Conservation (phyloP, 1,140 invertebrate genomes). For the Anastatus disparis region DNA sequence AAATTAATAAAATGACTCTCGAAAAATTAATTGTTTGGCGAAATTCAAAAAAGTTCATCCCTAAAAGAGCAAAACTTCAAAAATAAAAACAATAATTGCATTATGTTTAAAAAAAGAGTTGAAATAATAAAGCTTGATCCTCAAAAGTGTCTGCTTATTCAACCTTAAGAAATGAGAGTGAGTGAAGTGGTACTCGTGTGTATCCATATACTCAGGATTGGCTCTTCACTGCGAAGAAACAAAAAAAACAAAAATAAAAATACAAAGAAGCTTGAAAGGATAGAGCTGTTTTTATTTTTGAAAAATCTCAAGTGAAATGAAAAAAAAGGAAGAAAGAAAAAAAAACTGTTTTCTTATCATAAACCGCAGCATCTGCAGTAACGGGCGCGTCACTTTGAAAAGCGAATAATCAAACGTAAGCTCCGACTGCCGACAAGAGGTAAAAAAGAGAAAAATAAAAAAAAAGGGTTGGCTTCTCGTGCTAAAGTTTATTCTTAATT, state of each 20-base stretch:
- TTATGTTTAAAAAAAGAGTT: too few species aligned
- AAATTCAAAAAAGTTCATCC: too few species aligned
- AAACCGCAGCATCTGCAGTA: too few species aligned
- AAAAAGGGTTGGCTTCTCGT: neutral
- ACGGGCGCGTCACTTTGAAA: neutral
- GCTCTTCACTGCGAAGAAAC: neutral
- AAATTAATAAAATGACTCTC: too few species aligned
- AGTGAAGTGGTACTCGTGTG: slow-evolving; percentile 5
- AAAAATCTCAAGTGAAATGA: neutral
- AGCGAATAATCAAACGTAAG: slow-evolving; percentile 4
- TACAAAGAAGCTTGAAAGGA: neutral
- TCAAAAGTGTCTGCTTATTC: neutral
- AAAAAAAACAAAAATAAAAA: neutral
- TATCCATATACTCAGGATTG: neutral
- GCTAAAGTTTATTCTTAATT: slow-evolving; percentile 19
- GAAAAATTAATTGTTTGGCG: too few species aligned
- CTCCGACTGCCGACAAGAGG: too few species aligned
- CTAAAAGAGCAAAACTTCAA: too few species aligned
- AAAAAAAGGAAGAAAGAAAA: too few species aligned
- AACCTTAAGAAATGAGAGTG: neutral
- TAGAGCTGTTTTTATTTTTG: neutral
- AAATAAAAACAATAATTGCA: too few species aligned
- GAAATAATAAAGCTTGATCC: neutral
- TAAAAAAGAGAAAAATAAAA: too few species aligned
- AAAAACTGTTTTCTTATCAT: neutral